A percentile compares a stretch with the other conserved stretches of the same genome.
Conservation (phyloP, 1,140 invertebrate genomes). For the Neelides sp. region DNA sequence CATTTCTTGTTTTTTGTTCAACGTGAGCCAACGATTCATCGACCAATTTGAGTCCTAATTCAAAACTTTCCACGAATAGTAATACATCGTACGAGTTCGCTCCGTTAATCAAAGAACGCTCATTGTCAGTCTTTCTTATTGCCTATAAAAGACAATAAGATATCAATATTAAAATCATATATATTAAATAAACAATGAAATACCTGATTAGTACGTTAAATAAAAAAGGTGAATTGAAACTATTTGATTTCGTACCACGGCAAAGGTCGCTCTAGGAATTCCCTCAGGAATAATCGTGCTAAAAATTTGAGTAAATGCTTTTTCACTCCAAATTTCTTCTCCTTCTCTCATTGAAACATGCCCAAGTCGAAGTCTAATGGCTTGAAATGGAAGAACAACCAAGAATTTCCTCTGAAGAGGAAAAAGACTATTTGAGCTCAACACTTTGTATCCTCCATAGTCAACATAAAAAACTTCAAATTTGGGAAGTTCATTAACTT, state of each 20-base stretch:
- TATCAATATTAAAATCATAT: background rate
- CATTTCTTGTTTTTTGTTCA: too few relatives aligned
- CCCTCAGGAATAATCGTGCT: background rate
- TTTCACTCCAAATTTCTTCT: background rate
- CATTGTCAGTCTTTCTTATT: background rate
- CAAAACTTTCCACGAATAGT: background rate
- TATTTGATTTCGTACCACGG: background rate
- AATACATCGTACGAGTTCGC: too few relatives aligned
- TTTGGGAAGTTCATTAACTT: background rate
- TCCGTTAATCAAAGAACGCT: too few relatives aligned
- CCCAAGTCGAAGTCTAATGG: background rate
- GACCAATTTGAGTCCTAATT: background rate
- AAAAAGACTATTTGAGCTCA: background rate
- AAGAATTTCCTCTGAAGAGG: slow-evolving; percentile 5
- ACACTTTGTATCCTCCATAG: background rate
- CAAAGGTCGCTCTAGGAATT: background rate
- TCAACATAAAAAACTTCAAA: background rate
- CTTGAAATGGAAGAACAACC: slow-evolving; percentile 7
- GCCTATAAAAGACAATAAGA: background rate
- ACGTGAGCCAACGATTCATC: too few relatives aligned
- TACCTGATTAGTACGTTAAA: background rate
- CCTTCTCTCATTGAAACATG: background rate
- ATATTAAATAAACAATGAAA: background rate
- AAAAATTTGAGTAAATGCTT: background rate
- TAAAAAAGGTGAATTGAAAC: background rate